Base-by-base conservation (phyloP, 2,113 vertebrate species). In the Calyptomena viridis region DNA sequence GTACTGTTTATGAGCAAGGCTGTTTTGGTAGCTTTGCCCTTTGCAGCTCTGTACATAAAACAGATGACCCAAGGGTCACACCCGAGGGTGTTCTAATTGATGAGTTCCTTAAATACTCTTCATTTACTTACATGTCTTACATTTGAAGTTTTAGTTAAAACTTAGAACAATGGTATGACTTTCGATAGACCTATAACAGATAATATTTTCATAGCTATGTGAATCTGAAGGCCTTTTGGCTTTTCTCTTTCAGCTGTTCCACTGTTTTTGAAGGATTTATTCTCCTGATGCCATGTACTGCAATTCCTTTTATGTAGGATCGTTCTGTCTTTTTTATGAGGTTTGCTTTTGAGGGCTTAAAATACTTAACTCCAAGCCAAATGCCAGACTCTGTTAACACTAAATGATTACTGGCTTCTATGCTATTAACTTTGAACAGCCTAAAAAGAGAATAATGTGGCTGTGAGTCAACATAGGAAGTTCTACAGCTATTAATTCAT, bases 361-460 rank as follows among this genome's bases (percentile, higher is more conserved):
- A 69, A 56, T 77, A 81, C 50, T 96, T 81, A 71, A 47, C 40
- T 95, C 75, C 39, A 69, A 91, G 71, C 71, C 59, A 77, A 69
- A 80, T 58, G 46, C 81, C 81, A 91, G 60, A 82, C 74, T 94
- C 63, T 71, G 71, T 52, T 93, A 81, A 84, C 55, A 59, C 66
- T 93, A 81, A 95, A 75, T 89, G 53, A 95, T 96, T 79, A 56
- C 59, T 84, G 30, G n/a, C 75, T 97, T 97, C 97, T 96, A 75
- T 71, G 52, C 91, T 85, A 67, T 95, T 97, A 95, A 93, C 78
- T 91, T 91, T 79, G 84, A 33, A 84, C 79, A 72, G 62, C 50
- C 87, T 95, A 47, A 94, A 58, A 60, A 89, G 79, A 95, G 74
- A 96, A 95, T 96, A 93, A 95, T 78, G 83, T 80, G 40, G 33